Conservation (phyloP, 2,888 invertebrate genomes). For the Monopis laevigella region DNA sequence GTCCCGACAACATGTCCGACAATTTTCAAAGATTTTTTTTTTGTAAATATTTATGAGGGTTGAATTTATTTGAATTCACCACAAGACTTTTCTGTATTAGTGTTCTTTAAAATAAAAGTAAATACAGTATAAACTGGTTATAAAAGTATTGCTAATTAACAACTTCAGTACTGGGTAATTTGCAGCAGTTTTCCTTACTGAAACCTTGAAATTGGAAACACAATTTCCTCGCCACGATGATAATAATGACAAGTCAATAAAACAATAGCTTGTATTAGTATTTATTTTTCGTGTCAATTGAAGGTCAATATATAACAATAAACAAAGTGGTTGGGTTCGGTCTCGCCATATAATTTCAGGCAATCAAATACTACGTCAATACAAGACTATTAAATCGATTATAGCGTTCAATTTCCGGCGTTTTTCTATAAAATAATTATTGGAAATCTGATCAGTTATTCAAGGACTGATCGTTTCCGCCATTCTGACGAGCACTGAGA, state of each 20-base stretch:
- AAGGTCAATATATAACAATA: conserved; percentile 61
- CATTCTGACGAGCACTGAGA: conserved; percentile 34
- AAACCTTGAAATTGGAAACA: conserved; percentile 51
- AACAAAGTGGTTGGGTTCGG: conserved; percentile 56
- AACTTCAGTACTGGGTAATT: too few relatives aligned
- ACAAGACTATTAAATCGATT: conserved; percentile 50
- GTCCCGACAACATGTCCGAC: conserved; percentile 13
- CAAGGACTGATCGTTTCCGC: conserved; percentile 51
- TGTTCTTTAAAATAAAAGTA: too few relatives aligned
- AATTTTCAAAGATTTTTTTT: background rate
- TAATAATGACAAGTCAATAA: conserved; percentile 55
- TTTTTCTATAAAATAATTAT: conserved; percentile 57
- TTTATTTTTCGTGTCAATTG: conserved; percentile 50
- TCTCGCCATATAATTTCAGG: conserved; percentile 61
- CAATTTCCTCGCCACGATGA: conserved; percentile 54
- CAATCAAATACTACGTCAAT: conserved; percentile 59
- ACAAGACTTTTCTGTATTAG: background rate
- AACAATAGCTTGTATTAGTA: conserved; percentile 63
- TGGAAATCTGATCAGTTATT: conserved; percentile 57
- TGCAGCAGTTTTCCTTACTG: conserved; percentile 1
- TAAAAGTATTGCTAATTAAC: too few relatives aligned
- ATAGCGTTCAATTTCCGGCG: conserved; percentile 59
- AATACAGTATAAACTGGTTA: too few relatives aligned
- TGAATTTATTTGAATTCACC: background rate
- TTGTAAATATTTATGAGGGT: background rate